Evolutionary conservation across 2,113 vertebrate genomes (phyloP).

Genomic region (Corythornis vintsioides): DNA sequence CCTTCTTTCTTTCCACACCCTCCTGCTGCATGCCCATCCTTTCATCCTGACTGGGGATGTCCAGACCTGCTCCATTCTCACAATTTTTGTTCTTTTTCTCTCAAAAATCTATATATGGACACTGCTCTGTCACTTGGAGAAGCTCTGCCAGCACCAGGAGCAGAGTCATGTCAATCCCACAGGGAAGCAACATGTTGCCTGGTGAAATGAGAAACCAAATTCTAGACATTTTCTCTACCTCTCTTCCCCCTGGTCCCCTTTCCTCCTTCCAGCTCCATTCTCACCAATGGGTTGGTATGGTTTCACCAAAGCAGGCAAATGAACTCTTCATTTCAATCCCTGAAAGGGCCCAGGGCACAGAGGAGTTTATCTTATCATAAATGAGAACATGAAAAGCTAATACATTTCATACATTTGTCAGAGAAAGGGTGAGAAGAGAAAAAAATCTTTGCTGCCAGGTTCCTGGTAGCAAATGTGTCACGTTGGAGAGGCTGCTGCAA

Average conservation of each 20-base stretch:
- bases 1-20: not conserved
- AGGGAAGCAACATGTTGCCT: not conserved
- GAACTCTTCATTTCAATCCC: not conserved
- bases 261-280: not conserved
- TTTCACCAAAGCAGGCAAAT: not conserved
- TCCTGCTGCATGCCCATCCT: not conserved
- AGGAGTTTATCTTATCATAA: conserved; percentile 61
- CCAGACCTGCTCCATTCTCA: not conserved
- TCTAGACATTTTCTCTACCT: not conserved
- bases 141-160: not conserved
- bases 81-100: not conserved
- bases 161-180: not conserved
- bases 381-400: conserved; percentile 60
- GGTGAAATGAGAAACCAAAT: not conserved
- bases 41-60: not conserved
- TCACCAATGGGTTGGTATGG: not conserved
- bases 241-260: not conserved
- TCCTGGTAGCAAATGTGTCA: conserved; percentile 56
- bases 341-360: not conserved
- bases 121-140: not conserved
- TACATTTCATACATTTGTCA: conserved; percentile 60
- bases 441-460: conserved; percentile 38
- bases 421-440: not conserved
- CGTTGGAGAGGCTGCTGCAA: conserved; percentile 30
- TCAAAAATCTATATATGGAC: not conserved